A percentile compares a stretch with the other conserved stretches of the same genome.
Evolutionary conservation across 2,888 invertebrate species (phyloP).

Genomic region (Helicoverpa assulta): DNA sequence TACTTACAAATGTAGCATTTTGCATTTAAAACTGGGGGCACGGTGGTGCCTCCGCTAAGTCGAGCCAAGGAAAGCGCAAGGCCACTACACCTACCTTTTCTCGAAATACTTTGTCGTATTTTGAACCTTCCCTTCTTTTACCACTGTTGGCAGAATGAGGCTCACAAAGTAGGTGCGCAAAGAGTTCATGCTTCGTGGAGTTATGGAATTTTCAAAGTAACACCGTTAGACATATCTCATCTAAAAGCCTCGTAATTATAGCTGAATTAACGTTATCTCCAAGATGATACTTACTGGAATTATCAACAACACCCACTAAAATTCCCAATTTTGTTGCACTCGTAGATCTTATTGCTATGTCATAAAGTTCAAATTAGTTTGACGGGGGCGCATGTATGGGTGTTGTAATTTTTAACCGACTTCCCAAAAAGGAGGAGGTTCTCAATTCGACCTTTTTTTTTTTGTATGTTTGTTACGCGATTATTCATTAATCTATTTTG

Average conservation of each 20-base stretch:
- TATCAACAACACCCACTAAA: constrained; percentile 39
- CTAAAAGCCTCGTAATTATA: constrained; percentile 39
- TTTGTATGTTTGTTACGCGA: no score
- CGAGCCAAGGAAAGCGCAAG: no score
- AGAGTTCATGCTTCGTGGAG: constrained; percentile 1
- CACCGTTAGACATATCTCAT: constrained; percentile 16
- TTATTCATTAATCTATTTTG: no score
- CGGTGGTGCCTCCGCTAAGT: no score
- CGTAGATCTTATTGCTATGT: background rate
- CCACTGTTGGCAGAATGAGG: no score
- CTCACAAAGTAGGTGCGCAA: background rate
- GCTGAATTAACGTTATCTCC: constrained; percentile 43
- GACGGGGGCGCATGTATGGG: background rate
- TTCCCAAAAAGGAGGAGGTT: no score
- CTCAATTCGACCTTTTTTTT: no score
- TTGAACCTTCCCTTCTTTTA: no score
- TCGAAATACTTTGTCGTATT: no score
- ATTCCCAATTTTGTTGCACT: constrained; percentile 4
- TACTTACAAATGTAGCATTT: background rate
- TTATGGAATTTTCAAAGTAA: constrained; percentile 28
- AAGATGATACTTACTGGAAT: constrained; percentile 40
- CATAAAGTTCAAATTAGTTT: constrained; percentile 1
- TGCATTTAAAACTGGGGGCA: no score
- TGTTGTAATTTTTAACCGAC: no score
- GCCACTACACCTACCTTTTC: no score